Base-by-base conservation (phyloP, 2,888 invertebrate genomes). In the Nasonia oneida region DNA sequence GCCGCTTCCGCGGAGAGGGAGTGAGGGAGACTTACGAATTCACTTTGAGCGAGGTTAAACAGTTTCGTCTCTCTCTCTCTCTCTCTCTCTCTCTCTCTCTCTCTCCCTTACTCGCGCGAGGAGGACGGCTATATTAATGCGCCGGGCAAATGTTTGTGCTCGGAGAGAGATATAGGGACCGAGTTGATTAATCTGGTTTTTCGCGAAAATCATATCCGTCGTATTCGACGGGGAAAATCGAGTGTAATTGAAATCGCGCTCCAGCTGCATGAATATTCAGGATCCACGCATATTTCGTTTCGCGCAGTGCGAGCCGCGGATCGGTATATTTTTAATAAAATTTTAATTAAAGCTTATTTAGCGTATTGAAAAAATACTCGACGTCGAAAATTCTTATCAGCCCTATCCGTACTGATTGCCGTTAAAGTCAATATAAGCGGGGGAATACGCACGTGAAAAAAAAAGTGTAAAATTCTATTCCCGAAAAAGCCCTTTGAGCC, bases 61-160 rank as follows among this genome's bases (percentile, higher is more conserved):
- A 67, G 67, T 67, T 29, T 14, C 73, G 23, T 73, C 73, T 73
- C 37, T 8, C 39, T 73, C n/a, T 23, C 53, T 73, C 73, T 73
- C 37, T 8, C 39, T 73, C n/a, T 23, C 53, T 2, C 53, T 4
- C 53, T 5, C 18, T 1, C 15, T 5, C 18, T 1, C 15, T 73
- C 73, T 73, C 37, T 2, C 39, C 15, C 29, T 29, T 29, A 1
- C 53, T 8, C 4, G 50, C 50, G 53, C 53, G 57, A 61, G 67
- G 57, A 61, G 67, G 67, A 23, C 4, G 8, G 67, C 10, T 29
- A 23, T 57, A 57, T 67, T 67, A 67, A 67, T 33, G 64, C 64
- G 29, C 64, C 33, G 3, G 6, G 29, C 64, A 67, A 67, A 67
- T 67, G 64, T 67, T 67, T 67, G 64, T 14, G 3, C n/a, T 57